Evolutionary conservation across 2,113 vertebrate genomes (phyloP).

Genomic region (Opisthocomus hoazin): DNA sequence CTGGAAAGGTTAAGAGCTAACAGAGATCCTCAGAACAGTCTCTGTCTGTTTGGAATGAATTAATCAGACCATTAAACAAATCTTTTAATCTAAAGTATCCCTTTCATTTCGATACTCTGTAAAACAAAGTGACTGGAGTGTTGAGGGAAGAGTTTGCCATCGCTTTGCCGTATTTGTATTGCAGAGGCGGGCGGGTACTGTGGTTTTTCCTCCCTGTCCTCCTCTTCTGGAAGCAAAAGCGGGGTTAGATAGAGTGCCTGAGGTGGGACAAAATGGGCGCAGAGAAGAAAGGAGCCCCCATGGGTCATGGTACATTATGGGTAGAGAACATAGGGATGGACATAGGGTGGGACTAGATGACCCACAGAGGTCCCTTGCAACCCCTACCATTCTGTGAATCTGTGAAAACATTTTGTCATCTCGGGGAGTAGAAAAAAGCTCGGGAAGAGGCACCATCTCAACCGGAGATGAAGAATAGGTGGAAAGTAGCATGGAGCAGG

Average conservation of each 20-base stretch:
- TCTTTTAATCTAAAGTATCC: conserved; percentile 75
- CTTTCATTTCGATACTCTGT: conserved; percentile 68
- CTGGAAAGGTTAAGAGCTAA: conserved; percentile 72
- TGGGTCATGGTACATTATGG: accelerated
- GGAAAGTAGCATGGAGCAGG: background rate
- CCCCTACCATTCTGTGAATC: too few species aligned
- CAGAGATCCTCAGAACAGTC: conserved; percentile 56
- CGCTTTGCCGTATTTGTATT: background rate
- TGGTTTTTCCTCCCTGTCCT: background rate
- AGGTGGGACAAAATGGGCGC: background rate
- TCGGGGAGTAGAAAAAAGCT: background rate
- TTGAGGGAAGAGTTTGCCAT: conserved; percentile 29
- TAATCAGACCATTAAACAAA: conserved; percentile 76
- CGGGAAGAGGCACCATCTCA: background rate
- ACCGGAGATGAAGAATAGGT: accelerated
- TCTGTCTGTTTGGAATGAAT: conserved; percentile 73
- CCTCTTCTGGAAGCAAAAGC: background rate
- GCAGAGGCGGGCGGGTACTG: background rate
- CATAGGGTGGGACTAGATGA: too few species aligned
- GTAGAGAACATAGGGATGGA: too few species aligned
- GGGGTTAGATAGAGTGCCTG: background rate
- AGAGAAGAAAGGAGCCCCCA: background rate
- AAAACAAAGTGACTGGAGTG: conserved; percentile 66
- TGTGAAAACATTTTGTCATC: accelerated
- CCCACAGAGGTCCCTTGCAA: too few species aligned